phyloP scores from a whole-genome alignment of 2,113 vertebrate genomes.

The Nymphicus hollandicus region DNA sequence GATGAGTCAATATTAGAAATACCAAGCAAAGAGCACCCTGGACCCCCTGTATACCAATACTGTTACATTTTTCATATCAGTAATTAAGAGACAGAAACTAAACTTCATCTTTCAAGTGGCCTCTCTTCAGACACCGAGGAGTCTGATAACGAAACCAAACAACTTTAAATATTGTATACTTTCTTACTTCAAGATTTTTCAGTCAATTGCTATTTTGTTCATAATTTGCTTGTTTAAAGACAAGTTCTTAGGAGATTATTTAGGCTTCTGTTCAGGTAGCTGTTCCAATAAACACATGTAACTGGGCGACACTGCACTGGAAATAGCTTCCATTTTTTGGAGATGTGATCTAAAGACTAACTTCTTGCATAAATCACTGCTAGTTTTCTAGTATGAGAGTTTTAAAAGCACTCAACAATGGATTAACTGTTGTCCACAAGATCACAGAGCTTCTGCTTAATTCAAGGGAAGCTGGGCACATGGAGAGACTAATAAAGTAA shows the following conservation, averaged over 20 bases:
- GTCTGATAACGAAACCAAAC: not conserved
- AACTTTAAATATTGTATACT: not conserved
- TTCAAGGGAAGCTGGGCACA: not conserved
- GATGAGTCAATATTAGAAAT: not conserved
- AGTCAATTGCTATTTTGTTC: not conserved
- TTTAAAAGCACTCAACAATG: not conserved
- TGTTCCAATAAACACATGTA: not conserved
- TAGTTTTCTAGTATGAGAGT: not conserved
- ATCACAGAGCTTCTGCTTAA: not conserved
- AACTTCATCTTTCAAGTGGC: not conserved
- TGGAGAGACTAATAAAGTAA: not conserved
- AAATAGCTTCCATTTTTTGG: slow-evolving; percentile 13
- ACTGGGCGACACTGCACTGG: not conserved
- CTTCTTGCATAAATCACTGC: not conserved
- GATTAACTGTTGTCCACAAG: not conserved
- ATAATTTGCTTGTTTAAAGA: not conserved
- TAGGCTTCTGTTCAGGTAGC: not conserved
- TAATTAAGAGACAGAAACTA: not conserved
- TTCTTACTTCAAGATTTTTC: not conserved
- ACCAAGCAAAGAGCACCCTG: not conserved
- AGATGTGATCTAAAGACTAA: not conserved
- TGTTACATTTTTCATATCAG: not conserved
- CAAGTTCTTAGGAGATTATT: not conserved
- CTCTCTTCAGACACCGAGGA: not conserved
- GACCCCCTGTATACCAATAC: not conserved